Base-by-base conservation (phyloP, 1,140 invertebrate species). In the Brachionus asplanchnoidis region DNA sequence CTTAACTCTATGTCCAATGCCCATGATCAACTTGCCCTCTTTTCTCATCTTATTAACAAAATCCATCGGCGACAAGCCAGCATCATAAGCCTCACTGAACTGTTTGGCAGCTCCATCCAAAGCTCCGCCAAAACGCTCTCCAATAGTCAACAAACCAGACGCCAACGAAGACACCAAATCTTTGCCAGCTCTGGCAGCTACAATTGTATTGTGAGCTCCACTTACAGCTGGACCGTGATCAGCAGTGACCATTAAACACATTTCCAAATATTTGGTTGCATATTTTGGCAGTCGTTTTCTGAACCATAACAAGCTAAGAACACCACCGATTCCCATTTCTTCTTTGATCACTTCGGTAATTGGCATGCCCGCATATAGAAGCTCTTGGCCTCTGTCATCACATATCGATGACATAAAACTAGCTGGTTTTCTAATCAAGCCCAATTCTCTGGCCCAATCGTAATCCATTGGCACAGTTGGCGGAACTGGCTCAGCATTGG, bases 381-480 rank as follows among this genome's bases (percentile, higher is more conserved):
- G 91, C 90, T 99, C 98, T 88, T 99, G 96, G 6, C 98, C 98
- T 87, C 98, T 92, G 90, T 99, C 98, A 91, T 99, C 98, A 90
- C 97, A 99, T 87, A 99, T 99, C 23, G 95, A 96, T 14, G 97
- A 98, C 95, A 99, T 99, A 89, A 99, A 99, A 0, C 96, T 97
- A 0, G 97, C 97, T 44, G 98, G 98, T 89, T 99, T 99, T 53
- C 98, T 92, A 87, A 99, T 99, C 0, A 99, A 90, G 14, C 98
- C 98, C 66, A 99, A 91, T 91, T 99, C 94, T 88, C 96, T 93
- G 3, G 97, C 97, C 97, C 97, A 99, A 84, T 93, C 95, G 89
- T 97, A 99, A 89, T 99, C 97, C 97, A 99, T 99, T 1, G 97
- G 97, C 32, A 99, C 97, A 65, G 97, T 98, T 14, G 98, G 98